Conservation (phyloP, 2,888 invertebrate species). For the Caenorhabditis macrosperma region DNA sequence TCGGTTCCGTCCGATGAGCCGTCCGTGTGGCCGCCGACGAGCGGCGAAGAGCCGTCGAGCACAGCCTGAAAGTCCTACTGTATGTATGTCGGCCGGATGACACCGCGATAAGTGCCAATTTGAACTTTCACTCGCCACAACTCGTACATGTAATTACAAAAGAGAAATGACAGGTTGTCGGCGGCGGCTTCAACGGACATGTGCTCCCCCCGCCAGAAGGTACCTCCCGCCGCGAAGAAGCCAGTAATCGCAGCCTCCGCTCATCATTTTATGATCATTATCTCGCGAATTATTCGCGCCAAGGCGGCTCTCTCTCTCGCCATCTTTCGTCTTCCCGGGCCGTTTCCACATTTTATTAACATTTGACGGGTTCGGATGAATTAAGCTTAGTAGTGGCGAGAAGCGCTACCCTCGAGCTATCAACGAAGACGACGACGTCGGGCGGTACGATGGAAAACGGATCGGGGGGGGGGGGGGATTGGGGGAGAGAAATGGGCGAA, state of each 20-base stretch:
- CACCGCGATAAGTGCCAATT: background rate
- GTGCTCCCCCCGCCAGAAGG: conserved; percentile 18
- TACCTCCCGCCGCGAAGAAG: conserved; percentile 20
- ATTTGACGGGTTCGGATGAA: conserved; percentile 30
- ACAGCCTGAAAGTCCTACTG: background rate
- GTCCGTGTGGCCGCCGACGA: background rate
- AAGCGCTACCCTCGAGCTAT: background rate
- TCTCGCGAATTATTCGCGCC: conserved; percentile 50
- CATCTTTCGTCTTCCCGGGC: background rate
- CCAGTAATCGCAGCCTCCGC: background rate
- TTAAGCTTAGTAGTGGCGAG: conserved; percentile 2
- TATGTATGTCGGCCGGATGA: background rate
- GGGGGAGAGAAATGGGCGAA: conserved; percentile 6
- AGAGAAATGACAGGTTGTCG: conserved; percentile 50
- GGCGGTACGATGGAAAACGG: background rate
- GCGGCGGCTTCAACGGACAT: conserved; percentile 5
- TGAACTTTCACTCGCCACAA: background rate
- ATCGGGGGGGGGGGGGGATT: background rate
- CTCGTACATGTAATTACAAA: conserved; percentile 35
- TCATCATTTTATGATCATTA: conserved; percentile 59
- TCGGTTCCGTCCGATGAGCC: conserved; percentile 37
- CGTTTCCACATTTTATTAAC: conserved; percentile 35
- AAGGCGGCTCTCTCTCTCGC: conserved; percentile 6
- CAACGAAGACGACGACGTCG: background rate
- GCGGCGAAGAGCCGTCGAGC: background rate